These are phyloP conservation scores for Stichopus chloronotus DNA, from an alignment of 35 echinoderm and acorn worm species.

Conservation along the genomic window DNA sequence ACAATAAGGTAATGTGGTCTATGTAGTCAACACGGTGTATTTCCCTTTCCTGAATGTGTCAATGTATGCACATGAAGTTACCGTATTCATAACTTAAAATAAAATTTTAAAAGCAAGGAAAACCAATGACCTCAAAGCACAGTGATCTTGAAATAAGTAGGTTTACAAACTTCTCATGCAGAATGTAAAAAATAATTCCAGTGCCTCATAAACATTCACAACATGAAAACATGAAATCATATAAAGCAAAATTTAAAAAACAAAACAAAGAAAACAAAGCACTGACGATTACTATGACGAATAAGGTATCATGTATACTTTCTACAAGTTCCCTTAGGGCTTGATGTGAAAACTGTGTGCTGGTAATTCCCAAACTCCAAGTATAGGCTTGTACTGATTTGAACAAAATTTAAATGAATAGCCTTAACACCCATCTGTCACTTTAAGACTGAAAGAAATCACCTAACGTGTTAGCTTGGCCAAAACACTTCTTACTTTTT, in stretches of 20 bases:
- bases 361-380: background rate
- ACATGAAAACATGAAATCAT: background rate
- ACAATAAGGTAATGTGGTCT: background rate
- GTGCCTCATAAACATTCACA: background rate
- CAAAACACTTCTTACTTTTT: constrained; percentile 33
- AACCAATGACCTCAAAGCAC: background rate
- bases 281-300: too few species aligned
- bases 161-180: background rate
- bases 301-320: background rate
- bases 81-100: background rate
- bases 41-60: background rate
- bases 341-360: background rate
- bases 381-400: background rate
- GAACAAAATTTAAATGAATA: background rate
- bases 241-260: background rate
- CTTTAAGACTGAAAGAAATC: background rate
- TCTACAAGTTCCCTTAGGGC: background rate
- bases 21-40: background rate
- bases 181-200: background rate
- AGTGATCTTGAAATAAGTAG: background rate
- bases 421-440: background rate
- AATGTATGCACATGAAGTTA: background rate
- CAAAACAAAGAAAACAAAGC: background rate
- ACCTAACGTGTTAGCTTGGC: background rate
- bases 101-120: background rate